Base-by-base conservation (phyloP, 1,140 invertebrate genomes). In the Cecropterus lyciades region DNA sequence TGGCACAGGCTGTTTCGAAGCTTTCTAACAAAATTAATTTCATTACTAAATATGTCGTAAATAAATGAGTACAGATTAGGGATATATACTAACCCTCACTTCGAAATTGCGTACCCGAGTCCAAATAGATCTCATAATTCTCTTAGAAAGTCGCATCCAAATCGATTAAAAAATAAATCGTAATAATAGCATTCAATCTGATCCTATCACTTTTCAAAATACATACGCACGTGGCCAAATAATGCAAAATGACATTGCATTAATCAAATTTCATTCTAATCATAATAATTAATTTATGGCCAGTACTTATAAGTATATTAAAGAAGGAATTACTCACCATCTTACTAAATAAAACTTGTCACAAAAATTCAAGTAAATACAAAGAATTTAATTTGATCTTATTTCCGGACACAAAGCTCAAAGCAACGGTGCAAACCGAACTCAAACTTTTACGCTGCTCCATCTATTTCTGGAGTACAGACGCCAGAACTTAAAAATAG, bases 391-490 rank as follows among this genome's bases (percentile, higher is more conserved):
- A 45, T 33, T 8, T 33, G 53, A 56, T 40, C 33, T 53, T 57
- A 55, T 69, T 57, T 52, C 52, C 40, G 52, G 49, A 30, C 53
- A 56, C 48, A 68, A 63, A 33, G 63, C 53, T 42, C 10, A 42
- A 17, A 56, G 53, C 33, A 14, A 30, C 13, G 11, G 11, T 56
- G 33, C 53, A 56, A 20, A 16, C 15, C 11, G 37, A 53, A 53
- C 51, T 56, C 55, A 71, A 70, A 67, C 65, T 75, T 70, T 60
- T 63, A 73, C 62, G 56, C 57, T 70, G 55, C 27, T 48, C 60
- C 66, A 59, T 82, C 87, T 89, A 89, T 86, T 88, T 89, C 79
- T 75, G 84, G 81, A 83, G 72, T 74, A 75, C 79, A 79, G 71
- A 82, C 79, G 83, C 73, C 74, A 43, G 60, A 75, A 56, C 75